A percentile compares a stretch with the other conserved stretches of the same genome.
Conservation (phyloP, 2,797 vertebrate species). For the Oceanodroma leucorhoa region DNA sequence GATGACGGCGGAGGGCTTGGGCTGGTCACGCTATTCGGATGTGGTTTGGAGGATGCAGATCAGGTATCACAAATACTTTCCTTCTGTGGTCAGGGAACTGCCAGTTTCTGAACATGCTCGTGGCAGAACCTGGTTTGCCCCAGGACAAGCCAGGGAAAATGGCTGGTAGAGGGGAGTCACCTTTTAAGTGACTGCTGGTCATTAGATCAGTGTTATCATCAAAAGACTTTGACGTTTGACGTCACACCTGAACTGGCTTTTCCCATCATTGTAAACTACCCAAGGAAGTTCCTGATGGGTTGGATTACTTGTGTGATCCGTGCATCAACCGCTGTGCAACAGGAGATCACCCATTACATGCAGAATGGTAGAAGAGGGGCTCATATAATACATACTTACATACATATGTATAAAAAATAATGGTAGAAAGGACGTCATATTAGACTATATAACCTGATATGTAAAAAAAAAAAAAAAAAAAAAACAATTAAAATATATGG, state of each 20-base stretch:
- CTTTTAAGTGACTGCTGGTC: neutral
- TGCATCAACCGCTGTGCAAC: neutral
- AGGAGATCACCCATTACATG: neutral
- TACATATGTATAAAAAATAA: neutral
- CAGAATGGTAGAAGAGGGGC: neutral
- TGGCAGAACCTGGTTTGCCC: neutral
- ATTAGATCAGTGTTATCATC: too few species aligned
- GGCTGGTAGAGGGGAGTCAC: accelerated
- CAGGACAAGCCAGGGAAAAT: neutral
- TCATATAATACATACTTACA: accelerated
- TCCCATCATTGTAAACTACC: accelerated
- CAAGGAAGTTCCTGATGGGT: neutral
- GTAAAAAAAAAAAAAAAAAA: neutral
- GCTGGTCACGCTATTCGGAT: accelerated
- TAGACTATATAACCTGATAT: neutral
- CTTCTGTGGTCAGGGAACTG: neutral
- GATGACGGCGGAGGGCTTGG: neutral
- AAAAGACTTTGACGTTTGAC: neutral
- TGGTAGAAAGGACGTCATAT: neutral
- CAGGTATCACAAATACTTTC: neutral
- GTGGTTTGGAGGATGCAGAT: neutral
- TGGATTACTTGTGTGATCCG: neutral
- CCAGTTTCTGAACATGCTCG: accelerated
- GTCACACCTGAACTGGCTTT: neutral
- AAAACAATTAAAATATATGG: too few species aligned